Conservation (phyloP, 2,888 invertebrate genomes). For the Tiliacea aurago region DNA sequence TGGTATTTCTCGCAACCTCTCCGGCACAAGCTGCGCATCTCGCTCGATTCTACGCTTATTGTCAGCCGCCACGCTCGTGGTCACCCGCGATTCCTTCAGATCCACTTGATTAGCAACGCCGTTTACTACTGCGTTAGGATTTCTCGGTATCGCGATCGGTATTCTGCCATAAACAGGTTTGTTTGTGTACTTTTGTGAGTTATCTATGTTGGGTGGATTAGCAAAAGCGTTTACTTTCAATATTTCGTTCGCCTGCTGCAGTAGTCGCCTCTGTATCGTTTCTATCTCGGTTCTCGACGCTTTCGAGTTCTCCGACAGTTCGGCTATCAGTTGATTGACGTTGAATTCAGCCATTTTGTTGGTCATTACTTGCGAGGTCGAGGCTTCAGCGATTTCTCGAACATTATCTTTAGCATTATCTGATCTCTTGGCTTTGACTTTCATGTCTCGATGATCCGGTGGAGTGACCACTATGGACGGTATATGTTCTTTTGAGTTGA, state of each 20-base stretch:
- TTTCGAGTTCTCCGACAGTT: conserved; percentile 85
- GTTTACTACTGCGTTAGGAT: conserved; percentile 69
- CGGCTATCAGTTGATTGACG: conserved; percentile 86
- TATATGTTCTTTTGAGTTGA: conserved; percentile 72
- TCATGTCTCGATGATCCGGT: conserved; percentile 82
- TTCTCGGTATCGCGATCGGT: conserved; percentile 77
- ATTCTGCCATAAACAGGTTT: conserved; percentile 82
- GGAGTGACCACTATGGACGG: conserved; percentile 84
- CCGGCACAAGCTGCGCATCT: conserved; percentile 87
- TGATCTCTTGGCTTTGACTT: conserved; percentile 78
- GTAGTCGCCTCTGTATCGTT: conserved; percentile 83
- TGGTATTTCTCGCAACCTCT: conserved; percentile 84
- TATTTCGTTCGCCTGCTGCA: conserved; percentile 88
- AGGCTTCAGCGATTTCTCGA: conserved; percentile 62
- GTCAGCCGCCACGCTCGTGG: conserved; percentile 63
- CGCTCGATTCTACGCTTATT: conserved; percentile 72
- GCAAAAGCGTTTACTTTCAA: conserved; percentile 87
- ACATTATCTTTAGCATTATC: conserved; percentile 69
- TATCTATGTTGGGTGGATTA: conserved; percentile 81
- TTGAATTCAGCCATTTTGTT: conserved; percentile 83
- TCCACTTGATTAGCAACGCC: conserved; percentile 69
- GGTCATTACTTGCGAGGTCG: conserved; percentile 66
- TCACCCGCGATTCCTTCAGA: conserved; percentile 70
- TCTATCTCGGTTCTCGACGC: conserved; percentile 87
- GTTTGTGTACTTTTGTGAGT: conserved; percentile 81